Evolutionary conservation across 1,140 invertebrate species (phyloP), one percentile per base, ranked within the genome.

Genomic region (Calephelis virginiensis): DNA sequence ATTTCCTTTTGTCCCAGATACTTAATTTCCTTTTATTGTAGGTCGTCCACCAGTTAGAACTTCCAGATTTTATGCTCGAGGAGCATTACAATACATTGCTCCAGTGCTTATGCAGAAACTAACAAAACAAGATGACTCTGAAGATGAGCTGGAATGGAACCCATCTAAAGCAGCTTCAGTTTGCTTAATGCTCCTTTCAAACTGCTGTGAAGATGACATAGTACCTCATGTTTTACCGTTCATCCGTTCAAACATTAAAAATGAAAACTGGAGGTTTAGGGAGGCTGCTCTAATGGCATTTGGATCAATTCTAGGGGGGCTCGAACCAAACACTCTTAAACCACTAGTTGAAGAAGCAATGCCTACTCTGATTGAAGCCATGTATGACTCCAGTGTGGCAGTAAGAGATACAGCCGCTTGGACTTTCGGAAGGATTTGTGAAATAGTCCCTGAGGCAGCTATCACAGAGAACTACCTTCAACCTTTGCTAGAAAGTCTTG

Each of bases 121-220:
- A 56, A 99, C 98, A 0, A 99, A 99, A 91, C 98, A 99, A 92
- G 96, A 97, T 83, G 95, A 96, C 80, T 93, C 95, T 74, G 98
- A 98, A 84, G 98, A 99, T 90, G 98, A 99, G 87, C 98, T 99
- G 85, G 98, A 99, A 81, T 99, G 99, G 99, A 99, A 99, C 92
- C 99, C 99, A 7, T 97, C 98, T 71, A 99, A 99, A 93, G 98
- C 99, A 6, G 98, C 99, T 37, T 98, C 99, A 37, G 99, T 99
- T n/a, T 99, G 99, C 91, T 92, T 99, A 0, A 99, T 99, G 98
- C 92, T 99, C 12, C 92, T 99, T 71, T 96, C 99, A 37, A 97
- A 97, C 38, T 99, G 98, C 81, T 99, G 98, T 86, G 98, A 99
- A 91, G 98, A 99, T 91, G 96, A 96, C 77, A 98, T 99, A 75